Base-by-base conservation (phyloP, 1,140 invertebrate species). In the Drosophila dunni region DNA sequence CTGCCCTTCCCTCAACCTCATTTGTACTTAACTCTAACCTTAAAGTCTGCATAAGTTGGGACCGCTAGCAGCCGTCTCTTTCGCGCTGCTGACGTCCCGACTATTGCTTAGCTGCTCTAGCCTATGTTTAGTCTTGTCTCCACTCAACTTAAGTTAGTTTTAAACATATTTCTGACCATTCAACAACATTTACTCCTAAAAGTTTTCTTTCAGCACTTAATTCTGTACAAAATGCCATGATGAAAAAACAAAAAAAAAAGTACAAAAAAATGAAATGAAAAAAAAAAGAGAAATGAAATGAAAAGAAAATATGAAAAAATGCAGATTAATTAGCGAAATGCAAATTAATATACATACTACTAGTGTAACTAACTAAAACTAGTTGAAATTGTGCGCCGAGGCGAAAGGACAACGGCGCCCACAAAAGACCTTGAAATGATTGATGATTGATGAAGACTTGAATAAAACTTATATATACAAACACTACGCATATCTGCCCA, bases 381-480 rank as follows among this genome's bases (percentile, higher is more conserved):
- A 38, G 53, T 61, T 56, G 45, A 68, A 46, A 73, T 58, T 72
- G 64, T 50, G 57, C 69, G 81, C 76, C 72, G 6, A 71, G 48
- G 29, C 61, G 61, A 70, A 75, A 75, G 77, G 63, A 89, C 65
- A 72, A 68, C 74, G 69, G 75, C 67, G 78, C 70, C 64, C 81
- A 71, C 74, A 65, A 70, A 50, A n/a, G 7, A 72, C 73, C 77
- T 63, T 56, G 50, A 48, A 11, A 61, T 29, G 71, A 86, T 29
- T 29, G 24, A 29, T 29, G 24, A 29, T 29, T 71, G 76, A 83
- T 75, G 83, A 88, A 88, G 83, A 86, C 83, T 86, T 60, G 13
- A 86, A 86, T 86, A 86, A 86, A 79, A 83, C 74, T 83, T 72
- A 82, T 77, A 79, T 88, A 82, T 88, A 72, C 61, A 84, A 40